Evolutionary conservation across 2,888 invertebrate species (phyloP).

Genomic region (Didymodactylos carnosus): DNA sequence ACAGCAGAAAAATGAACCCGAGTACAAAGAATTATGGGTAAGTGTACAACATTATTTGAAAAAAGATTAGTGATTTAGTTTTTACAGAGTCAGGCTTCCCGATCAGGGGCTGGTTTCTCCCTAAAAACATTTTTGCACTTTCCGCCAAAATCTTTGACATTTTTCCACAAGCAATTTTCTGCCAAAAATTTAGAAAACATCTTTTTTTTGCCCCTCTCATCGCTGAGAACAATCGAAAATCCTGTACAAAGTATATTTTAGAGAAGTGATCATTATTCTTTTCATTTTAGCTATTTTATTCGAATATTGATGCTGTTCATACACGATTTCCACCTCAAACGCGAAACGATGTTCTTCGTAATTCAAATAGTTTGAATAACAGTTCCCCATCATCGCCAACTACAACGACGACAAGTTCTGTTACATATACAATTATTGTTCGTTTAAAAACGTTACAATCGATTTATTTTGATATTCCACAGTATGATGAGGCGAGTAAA

Average conservation of each 20-base stretch:
- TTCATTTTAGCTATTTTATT: neutral
- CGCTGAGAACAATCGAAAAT: too few species aligned
- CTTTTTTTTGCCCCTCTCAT: too few species aligned
- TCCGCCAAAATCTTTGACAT: too few species aligned
- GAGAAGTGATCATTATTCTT: neutral
- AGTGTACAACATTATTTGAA: too few species aligned
- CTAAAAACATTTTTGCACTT: too few species aligned
- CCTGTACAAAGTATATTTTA: neutral
- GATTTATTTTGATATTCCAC: neutral
- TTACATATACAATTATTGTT: neutral
- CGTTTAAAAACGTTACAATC: neutral
- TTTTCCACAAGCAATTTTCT: too few species aligned
- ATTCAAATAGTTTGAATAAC: too few species aligned
- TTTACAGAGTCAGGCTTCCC: too few species aligned
- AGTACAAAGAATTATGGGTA: neutral
- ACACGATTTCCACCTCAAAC: neutral
- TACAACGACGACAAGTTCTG: neutral
- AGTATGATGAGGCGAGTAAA: neutral
- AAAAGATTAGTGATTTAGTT: too few species aligned
- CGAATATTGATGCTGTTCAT: neutral
- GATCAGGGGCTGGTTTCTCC: too few species aligned
- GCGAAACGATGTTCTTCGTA: neutral
- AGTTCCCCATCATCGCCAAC: neutral
- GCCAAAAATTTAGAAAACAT: too few species aligned
- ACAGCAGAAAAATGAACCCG: too few species aligned